Evolutionary conservation across 2,113 vertebrate species (phyloP).

Genomic region (Fregetta grallaria): DNA sequence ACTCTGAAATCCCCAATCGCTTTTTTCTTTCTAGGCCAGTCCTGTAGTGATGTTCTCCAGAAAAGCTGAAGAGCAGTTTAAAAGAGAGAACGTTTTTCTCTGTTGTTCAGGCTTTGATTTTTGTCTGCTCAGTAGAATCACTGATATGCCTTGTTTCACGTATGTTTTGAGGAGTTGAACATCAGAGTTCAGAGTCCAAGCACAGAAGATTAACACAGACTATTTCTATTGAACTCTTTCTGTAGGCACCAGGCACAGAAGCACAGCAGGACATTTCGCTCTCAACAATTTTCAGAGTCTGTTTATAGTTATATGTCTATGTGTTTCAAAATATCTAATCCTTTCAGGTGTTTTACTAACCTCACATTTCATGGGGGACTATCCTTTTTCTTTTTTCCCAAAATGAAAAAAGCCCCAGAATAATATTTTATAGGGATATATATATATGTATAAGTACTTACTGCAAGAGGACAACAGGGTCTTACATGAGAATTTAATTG

Average conservation of each 20-base stretch:
- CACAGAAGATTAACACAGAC: slow-evolving; percentile 24
- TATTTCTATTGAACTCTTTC: neutral
- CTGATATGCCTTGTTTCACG: neutral
- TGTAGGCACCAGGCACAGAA: neutral
- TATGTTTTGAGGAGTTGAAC: slow-evolving; percentile 13
- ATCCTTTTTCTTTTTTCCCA: neutral
- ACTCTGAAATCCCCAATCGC: neutral
- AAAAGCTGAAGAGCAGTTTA: neutral
- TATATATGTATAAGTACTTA: neutral
- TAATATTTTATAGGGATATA: neutral
- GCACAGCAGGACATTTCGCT: neutral
- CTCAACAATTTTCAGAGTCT: neutral
- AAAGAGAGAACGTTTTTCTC: neutral
- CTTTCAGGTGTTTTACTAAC: neutral
- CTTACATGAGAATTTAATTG: neutral
- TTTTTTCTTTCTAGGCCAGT: slow-evolving; percentile 41
- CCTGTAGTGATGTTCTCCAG: slow-evolving; percentile 30
- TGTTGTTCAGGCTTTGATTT: slow-evolving; percentile 59
- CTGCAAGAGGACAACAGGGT: neutral
- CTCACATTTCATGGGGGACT: neutral
- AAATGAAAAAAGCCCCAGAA: neutral
- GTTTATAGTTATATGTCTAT: neutral
- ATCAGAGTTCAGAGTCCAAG: slow-evolving; percentile 4
- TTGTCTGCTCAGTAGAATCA: neutral
- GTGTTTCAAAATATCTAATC: neutral